phyloP scores from a whole-genome alignment of 2,888 invertebrate species.

The Synanthedon tipuliformis region DNA sequence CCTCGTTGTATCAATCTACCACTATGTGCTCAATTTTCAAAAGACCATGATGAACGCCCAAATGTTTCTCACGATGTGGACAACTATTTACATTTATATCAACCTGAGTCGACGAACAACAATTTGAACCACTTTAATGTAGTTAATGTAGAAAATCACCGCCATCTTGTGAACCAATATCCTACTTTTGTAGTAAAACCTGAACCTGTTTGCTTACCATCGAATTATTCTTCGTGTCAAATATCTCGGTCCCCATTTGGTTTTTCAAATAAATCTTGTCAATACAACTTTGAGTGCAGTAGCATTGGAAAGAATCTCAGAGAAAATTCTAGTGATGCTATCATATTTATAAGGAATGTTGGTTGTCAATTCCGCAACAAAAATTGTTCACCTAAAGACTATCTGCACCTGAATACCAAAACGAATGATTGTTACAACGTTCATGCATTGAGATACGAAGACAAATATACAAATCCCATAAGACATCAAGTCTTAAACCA shows the following conservation, averaged over 20 bases:
- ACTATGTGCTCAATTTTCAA: slow-evolving; percentile 44
- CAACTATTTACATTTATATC: slow-evolving; percentile 23
- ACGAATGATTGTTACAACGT: slow-evolving; percentile 25
- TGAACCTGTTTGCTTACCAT: slow-evolving; percentile 17
- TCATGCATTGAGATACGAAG: slow-evolving; percentile 39
- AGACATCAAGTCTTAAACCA: slow-evolving; percentile 7
- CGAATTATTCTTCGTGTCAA: slow-evolving; percentile 18
- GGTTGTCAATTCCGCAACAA: slow-evolving; percentile 52
- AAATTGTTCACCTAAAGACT: slow-evolving; percentile 19
- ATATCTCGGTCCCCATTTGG: slow-evolving; percentile 16
- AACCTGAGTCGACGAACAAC: slow-evolving; percentile 22
- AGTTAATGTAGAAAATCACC: slow-evolving; percentile 24
- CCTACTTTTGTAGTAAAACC: slow-evolving; percentile 21
- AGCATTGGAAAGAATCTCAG: slow-evolving; percentile 1
- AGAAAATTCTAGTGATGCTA: slow-evolving; percentile 22
- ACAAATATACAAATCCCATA: slow-evolving; percentile 35
- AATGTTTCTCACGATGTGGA: slow-evolving; percentile 21
- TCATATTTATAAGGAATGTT: slow-evolving; percentile 54
- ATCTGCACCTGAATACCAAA: slow-evolving; percentile 22
- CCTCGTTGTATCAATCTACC: slow-evolving; percentile 57
- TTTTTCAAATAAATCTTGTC: slow-evolving; percentile 43
- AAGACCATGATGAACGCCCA: slow-evolving; percentile 28
- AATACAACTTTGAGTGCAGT: slow-evolving; percentile 16
- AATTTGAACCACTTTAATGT: slow-evolving; percentile 22
- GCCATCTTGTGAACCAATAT: slow-evolving; percentile 22